These are phyloP conservation scores for Pampusana beccarii DNA, from an alignment of 2,113 vertebrate genomes.

Conservation along the genomic window DNA sequence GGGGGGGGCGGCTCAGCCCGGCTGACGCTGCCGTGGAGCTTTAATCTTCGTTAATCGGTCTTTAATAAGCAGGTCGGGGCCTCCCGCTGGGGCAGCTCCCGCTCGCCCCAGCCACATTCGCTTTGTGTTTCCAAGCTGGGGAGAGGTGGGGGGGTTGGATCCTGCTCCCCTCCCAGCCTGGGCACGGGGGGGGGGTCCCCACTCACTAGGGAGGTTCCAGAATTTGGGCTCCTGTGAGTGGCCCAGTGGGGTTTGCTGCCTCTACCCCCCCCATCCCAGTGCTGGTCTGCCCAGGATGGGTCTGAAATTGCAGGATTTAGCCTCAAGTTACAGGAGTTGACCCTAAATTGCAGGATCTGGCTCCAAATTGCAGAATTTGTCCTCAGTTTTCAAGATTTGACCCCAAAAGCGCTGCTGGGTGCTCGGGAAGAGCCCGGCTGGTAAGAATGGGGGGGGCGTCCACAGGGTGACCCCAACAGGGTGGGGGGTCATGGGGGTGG, in stretches of 20 bases:
- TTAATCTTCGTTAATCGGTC: slow-evolving; percentile 29
- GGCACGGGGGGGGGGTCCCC: too few species aligned
- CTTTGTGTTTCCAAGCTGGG: accelerated
- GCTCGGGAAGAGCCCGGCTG: not conserved
- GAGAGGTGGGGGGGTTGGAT: too few species aligned
- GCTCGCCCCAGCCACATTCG: accelerated
- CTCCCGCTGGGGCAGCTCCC: not conserved
- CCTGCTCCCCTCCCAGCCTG: not conserved
- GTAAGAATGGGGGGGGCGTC: not conserved
- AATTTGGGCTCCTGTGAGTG: too few species aligned
- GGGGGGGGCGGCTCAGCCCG: not conserved
- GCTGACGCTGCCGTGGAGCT: not conserved
- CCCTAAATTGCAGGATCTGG: too few species aligned
- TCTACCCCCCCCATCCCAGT: too few species aligned
- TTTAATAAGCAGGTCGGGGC: slow-evolving; percentile 12
- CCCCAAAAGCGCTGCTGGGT: not conserved
- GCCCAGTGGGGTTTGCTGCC: too few species aligned
- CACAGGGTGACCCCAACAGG: too few species aligned
- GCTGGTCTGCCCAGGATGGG: too few species aligned
- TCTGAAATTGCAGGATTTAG: too few species aligned
- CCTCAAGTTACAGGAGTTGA: too few species aligned
- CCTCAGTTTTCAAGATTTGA: not conserved
- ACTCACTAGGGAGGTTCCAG: too few species aligned
- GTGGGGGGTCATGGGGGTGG: not conserved
- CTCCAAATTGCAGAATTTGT: not conserved